A percentile compares a stretch with the other conserved stretches of the same genome.
phyloP scores from a whole-genome alignment of 1,140 invertebrate genomes.

The Diachasmimorpha longicaudata region DNA sequence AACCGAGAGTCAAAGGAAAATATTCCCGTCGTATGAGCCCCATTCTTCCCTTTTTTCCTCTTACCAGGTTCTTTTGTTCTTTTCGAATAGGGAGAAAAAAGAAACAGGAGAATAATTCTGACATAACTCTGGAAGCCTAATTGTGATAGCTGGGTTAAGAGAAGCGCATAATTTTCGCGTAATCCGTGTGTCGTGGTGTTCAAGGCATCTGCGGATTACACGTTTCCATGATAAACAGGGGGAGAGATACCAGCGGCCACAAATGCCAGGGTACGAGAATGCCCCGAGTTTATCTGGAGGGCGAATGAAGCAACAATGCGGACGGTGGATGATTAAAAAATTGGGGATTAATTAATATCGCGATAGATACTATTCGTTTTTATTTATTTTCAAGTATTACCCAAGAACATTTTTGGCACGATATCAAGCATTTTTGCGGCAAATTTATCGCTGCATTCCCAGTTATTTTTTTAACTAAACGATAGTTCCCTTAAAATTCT shows the following conservation, averaged over 20 bases:
- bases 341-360: background rate
- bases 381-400: too few relatives aligned
- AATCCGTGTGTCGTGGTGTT: conserved; percentile 24
- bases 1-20: background rate
- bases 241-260: background rate
- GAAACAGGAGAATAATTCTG: background rate
- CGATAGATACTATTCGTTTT: too few relatives aligned
- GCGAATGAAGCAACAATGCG: background rate
- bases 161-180: conserved; percentile 28
- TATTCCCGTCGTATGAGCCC: background rate
- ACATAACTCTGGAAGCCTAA: conserved; percentile 13
- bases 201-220: conserved; percentile 25
- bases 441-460: too few relatives aligned
- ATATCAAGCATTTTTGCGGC: too few relatives aligned
- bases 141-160: conserved; percentile 20
- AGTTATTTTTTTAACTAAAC: too few relatives aligned
- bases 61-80: background rate
- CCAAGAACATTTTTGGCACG: too few relatives aligned
- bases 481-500: too few relatives aligned
- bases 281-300: background rate
- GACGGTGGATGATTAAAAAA: background rate
- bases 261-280: background rate
- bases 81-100: background rate
- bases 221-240: conserved; percentile 23
- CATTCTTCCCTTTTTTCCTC: background rate